Percentiles rank a stretch among this genome's conserved stretches.
Evolutionary conservation across 35 echinoderm and acorn worm genomes (phyloP).

Genomic region (Apostichopus californicus): DNA sequence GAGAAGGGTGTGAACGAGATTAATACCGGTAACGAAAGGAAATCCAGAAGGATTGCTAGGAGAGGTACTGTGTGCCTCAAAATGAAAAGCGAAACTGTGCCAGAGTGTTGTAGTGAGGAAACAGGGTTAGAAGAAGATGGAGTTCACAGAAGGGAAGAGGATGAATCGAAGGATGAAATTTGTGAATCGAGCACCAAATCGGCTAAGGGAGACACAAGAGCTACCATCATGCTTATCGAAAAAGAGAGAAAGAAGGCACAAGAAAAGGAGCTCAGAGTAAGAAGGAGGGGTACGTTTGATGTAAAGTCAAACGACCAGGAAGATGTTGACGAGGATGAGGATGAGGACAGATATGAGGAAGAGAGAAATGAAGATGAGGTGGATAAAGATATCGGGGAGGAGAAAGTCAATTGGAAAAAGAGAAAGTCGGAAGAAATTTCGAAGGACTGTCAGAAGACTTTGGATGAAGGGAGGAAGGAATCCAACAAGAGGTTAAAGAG

Average conservation of each 20-base stretch:
- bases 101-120: neutral
- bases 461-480: neutral
- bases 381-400: neutral
- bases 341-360: neutral
- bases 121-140: neutral
- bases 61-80: conserved; percentile 43
- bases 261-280: neutral
- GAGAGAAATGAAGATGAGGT: neutral
- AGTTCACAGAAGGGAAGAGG: too few relatives aligned
- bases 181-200: too few relatives aligned
- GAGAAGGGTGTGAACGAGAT: neutral
- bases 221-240: neutral
- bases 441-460: conserved; percentile 1
- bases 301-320: neutral
- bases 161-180: too few relatives aligned
- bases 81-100: neutral
- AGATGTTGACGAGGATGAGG: neutral
- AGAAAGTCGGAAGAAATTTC: conserved; percentile 4
- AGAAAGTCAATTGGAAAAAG: neutral
- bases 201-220: too few relatives aligned
- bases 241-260: neutral
- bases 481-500: neutral
- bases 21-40: neutral
- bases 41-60: neutral
- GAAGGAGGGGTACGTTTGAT: conserved; percentile 43